Evolutionary conservation across 2,113 vertebrate genomes (phyloP).

Genomic region (Calidris pugnax): DNA sequence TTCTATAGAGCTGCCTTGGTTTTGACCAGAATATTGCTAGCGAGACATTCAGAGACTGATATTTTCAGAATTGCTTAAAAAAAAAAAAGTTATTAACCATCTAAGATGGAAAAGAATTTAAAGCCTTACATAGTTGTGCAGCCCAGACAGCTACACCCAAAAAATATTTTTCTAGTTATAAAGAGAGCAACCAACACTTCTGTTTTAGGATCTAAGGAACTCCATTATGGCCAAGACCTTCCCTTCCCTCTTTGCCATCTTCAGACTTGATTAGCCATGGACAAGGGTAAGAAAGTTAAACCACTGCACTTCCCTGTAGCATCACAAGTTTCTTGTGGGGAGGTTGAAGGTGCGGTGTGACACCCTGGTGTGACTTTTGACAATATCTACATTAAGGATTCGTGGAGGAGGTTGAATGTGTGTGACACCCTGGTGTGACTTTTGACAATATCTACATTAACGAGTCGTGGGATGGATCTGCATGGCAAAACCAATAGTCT

Average conservation of each 20-base stretch:
- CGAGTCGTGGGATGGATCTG: background rate
- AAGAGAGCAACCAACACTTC: background rate
- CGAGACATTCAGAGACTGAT: background rate
- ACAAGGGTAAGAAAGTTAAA: background rate
- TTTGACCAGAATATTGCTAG: background rate
- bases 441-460: fast-evolving
- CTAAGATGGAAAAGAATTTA: background rate
- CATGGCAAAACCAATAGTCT: background rate
- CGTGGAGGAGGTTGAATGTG: background rate
- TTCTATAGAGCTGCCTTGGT: background rate
- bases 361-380: background rate
- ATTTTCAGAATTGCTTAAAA: background rate
- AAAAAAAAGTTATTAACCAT: background rate
- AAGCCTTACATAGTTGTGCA: background rate
- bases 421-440: background rate
- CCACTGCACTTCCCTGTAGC: background rate
- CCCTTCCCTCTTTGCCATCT: background rate
- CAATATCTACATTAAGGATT: fast-evolving
- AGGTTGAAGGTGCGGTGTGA: background rate
- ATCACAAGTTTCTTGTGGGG: background rate
- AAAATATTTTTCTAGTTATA: background rate
- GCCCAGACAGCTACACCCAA: background rate
- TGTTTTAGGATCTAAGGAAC: background rate
- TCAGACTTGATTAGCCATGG: background rate
- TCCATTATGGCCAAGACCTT: fast-evolving